Base-by-base conservation (phyloP, 1,140 invertebrate species). In the Globodera ellingtonae region DNA sequence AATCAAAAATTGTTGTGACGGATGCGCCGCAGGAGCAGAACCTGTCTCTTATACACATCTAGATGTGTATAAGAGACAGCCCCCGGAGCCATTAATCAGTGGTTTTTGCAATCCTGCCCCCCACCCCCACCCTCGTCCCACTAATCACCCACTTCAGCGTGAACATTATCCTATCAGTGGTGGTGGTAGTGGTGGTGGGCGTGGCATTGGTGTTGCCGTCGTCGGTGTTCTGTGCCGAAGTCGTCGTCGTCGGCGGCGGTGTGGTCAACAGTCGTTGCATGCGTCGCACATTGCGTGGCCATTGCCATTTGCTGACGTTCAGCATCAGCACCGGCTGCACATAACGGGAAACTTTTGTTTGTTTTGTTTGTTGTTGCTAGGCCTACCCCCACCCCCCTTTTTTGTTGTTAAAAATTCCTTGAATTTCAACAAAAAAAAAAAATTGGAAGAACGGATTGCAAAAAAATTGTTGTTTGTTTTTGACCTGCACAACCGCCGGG, bases 281-380 rank as follows among this genome's bases (percentile, higher is more conserved):
- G 21, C 91, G 89, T 76, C 91, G 88, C 0, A 93, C 86, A 84
- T 93, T 93, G 62, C 90, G 87, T 74, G 89, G 84, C 81, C 92
- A 92, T 86, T 93, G 92, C 87, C 93, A 93, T n/a, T 91, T 92
- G 84, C 93, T 91, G 56, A 92, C 92, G 87, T 93, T 93, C 9
- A 93, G 89, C 86, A 93, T 92, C 0, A 93, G 81, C 13, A 93
- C 84, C 9, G 92, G 92, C 86, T 93, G 91, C 18, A 87, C 85
- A 4, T 75, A 18, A 52, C 62, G 21, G 6, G 66, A 56, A 48
- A 75, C 7, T 47, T 24, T 1, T 35, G 1, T 0, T 35, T 35
- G 1, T 0, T 35, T 35, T 35, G 1, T 2, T 35, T 35, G 35
- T 35, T 35, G n/a, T n/a, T n/a, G n/a, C n/a, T n/a, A n/a, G n/a